Evolutionary conservation across 1,140 invertebrate species (phyloP).

Genomic region (Chrysopa pallens): DNA sequence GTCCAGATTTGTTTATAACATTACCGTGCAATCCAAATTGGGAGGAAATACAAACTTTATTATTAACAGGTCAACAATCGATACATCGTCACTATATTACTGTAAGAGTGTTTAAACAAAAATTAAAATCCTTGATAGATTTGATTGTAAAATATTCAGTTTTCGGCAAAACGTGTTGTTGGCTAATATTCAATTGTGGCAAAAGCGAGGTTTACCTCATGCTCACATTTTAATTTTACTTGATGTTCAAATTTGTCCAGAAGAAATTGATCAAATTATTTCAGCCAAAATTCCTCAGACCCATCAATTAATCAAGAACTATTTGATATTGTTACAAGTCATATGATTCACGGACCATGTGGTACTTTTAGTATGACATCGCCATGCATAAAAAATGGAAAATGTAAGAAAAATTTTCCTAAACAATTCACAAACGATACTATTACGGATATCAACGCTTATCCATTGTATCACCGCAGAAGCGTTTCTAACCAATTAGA

Average conservation of each 20-base stretch:
- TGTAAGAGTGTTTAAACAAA: slow-evolving; percentile 27
- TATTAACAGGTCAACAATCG: slow-evolving; percentile 18
- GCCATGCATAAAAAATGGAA: slow-evolving; percentile 8
- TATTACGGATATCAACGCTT: slow-evolving; percentile 15
- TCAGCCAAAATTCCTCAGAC: slow-evolving; percentile 32
- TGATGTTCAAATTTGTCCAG: slow-evolving; percentile 16
- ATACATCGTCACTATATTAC: slow-evolving; percentile 19
- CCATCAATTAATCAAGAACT: slow-evolving; percentile 13
- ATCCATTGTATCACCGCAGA: slow-evolving; percentile 17
- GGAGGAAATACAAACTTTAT: slow-evolving; percentile 17
- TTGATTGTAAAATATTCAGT: slow-evolving; percentile 21
- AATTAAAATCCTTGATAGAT: slow-evolving; percentile 25
- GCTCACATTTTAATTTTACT: slow-evolving; percentile 23
- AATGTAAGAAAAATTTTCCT: slow-evolving; percentile 12
- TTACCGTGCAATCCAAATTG: slow-evolving; percentile 31
- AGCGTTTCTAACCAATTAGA: neutral
- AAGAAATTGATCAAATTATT: slow-evolving; percentile 25
- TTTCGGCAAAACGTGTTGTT: slow-evolving; percentile 18
- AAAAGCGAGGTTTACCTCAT: slow-evolving; percentile 28
- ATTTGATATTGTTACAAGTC: slow-evolving; percentile 19
- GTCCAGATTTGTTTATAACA: slow-evolving; percentile 25
- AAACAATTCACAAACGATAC: slow-evolving; percentile 12
- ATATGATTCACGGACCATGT: slow-evolving; percentile 31
- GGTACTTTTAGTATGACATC: slow-evolving; percentile 13
- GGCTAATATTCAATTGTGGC: slow-evolving; percentile 27